Conservation (phyloP, 2,888 invertebrate genomes). For the Campoletis raptor region DNA sequence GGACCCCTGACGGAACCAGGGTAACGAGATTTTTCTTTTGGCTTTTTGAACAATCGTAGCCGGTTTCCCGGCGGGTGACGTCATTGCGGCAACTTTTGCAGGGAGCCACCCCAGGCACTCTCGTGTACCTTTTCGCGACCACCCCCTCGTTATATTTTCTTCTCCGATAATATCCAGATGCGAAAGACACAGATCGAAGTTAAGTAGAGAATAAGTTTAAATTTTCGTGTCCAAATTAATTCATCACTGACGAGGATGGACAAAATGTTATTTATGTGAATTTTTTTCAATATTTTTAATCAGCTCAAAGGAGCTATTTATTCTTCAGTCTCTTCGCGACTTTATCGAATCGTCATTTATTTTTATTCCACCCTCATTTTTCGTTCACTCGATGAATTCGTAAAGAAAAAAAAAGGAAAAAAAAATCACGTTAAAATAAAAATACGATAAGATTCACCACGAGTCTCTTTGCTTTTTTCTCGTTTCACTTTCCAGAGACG, state of each 20-base stretch:
- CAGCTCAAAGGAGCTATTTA: background rate
- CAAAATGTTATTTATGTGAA: background rate
- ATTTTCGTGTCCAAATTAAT: background rate
- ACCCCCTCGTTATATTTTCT: slow-evolving; percentile 17
- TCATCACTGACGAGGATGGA: background rate
- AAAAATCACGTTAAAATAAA: background rate
- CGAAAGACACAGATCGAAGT: background rate
- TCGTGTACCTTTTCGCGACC: slow-evolving; percentile 80
- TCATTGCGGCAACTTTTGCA: slow-evolving; percentile 75
- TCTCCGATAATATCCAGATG: background rate
- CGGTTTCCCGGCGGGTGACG: slow-evolving; percentile 82
- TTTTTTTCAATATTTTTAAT: background rate
- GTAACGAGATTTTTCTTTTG: slow-evolving; percentile 94
- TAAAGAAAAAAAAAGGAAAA: background rate
- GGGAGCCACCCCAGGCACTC: slow-evolving; percentile 78
- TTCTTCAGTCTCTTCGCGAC: background rate
- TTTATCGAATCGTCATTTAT: background rate
- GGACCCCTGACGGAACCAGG: slow-evolving; percentile 95
- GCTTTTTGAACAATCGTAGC: slow-evolving; percentile 87
- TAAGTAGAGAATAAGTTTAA: background rate
- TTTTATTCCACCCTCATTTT: background rate
- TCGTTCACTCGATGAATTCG: background rate
- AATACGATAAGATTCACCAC: background rate
- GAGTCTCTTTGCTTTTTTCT: background rate
- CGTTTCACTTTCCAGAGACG: background rate